phyloP scores from a whole-genome alignment of 2,797 vertebrate genomes.

The Alcedo atthis region DNA sequence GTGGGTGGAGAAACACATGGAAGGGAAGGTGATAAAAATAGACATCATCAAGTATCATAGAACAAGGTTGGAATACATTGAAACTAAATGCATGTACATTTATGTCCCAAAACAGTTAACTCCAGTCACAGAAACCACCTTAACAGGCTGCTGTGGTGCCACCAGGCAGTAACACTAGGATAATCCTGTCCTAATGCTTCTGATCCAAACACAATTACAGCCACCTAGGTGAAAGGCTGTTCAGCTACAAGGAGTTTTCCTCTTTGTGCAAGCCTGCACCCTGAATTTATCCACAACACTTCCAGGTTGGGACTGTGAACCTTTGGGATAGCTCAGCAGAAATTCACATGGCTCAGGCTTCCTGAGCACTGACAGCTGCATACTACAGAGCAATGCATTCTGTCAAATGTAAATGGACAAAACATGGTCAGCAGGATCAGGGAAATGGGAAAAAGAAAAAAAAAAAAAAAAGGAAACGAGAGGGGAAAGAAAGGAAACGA shows the following conservation, averaged over 20 bases:
- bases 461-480: neutral
- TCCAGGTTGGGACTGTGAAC: neutral
- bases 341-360: neutral
- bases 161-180: neutral
- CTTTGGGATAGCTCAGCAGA: neutral
- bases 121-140: neutral
- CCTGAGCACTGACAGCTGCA: neutral
- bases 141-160: neutral
- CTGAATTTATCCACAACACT: neutral
- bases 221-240: neutral
- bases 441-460: neutral
- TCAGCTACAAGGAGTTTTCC: neutral
- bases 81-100: neutral
- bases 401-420: slow-evolving; percentile 2
- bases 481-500: no score
- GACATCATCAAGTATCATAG: neutral
- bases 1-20: neutral
- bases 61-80: neutral
- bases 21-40: neutral
- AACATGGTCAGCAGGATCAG: neutral
- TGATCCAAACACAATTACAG: neutral
- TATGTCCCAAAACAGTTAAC: neutral
- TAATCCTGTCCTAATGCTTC: neutral
- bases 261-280: neutral
- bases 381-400: neutral